Base-by-base conservation (phyloP, 2,888 invertebrate species). In the Halictus ligatus region DNA sequence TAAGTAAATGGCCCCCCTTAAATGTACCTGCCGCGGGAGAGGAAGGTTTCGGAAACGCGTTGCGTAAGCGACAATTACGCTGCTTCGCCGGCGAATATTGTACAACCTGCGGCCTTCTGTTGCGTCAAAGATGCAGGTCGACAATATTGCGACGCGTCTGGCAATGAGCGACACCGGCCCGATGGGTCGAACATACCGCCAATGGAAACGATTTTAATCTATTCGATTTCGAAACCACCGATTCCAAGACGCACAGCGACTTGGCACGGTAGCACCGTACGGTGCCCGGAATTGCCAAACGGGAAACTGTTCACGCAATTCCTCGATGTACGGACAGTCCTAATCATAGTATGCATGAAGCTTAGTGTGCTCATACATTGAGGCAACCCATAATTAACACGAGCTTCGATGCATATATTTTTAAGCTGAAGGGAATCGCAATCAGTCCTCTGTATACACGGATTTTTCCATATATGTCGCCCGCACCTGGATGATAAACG, bases 1-100 rank as follows among this genome's bases (percentile, higher is more conserved):
- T 81, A 86, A 85, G 83, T 86, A 69, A 85, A 79, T 83, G 75
- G 64, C 78, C 74, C 25, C 64, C 78, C 78, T 73, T 83, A 87
- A 87, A 73, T 72, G 72, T 78, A 80, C 75, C 71, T 84, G 75
- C 67, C 60, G 54, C 78, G 72, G 79, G 54, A 77, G 69, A 81
- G 40, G 29, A 40, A 73, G 69, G 76, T 87, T 86, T 86, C 54
- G 83, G 67, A 67, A 67, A 67, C 35, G 35, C 18, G 67, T 67
- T 67, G 35, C 67, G 67, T 21, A 67, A 67, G 40, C 69, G 48
- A 46, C 40, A 40, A 72, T 85, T 82, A 75, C 79, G 54, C n/a
- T 43, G n/a, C 69, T 81, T 78, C 79, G 60, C 73, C 60, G 54
- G 78, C 83, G 69, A 85, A 80, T 64, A 83, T 78, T 80, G 82